Evolutionary conservation across 2,113 vertebrate species (phyloP).

Genomic region (Ciconia boyciana): DNA sequence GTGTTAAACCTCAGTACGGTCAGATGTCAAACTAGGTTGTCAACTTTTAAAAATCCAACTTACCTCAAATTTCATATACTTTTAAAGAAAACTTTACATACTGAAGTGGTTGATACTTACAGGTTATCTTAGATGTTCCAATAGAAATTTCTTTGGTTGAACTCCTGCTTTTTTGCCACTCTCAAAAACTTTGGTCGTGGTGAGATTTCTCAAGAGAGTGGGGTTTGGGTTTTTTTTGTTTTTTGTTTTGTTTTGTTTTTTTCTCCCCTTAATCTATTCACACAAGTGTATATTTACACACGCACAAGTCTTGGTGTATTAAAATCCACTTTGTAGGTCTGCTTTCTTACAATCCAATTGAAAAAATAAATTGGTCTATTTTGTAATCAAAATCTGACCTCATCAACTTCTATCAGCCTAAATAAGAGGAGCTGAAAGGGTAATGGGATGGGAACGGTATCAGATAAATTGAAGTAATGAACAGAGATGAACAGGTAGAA

Average conservation of each 20-base stretch:
- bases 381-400: conserved; percentile 49
- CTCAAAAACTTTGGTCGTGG: conserved; percentile 5
- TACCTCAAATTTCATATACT: conserved; percentile 81
- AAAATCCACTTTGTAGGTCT: conserved; percentile 14
- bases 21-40: conserved; percentile 40
- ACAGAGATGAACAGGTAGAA: conserved; percentile 70
- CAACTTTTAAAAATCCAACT: conserved; percentile 68
- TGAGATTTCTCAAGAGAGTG: conserved; percentile 32
- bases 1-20: conserved; percentile 2
- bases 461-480: conserved; percentile 61
- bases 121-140: conserved; percentile 79
- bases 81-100: conserved; percentile 75
- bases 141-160: conserved; percentile 72
- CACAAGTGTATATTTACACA: not conserved
- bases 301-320: not conserved
- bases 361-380: conserved; percentile 20
- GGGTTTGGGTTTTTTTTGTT: too few relatives aligned
- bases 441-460: conserved; percentile 55
- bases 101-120: conserved; percentile 78
- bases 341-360: conserved; percentile 47
- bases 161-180: conserved; percentile 44
- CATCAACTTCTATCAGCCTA: conserved; percentile 16
- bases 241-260: too few relatives aligned
- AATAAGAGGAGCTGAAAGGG: conserved; percentile 47
- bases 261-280: not conserved